Conservation (phyloP, 2,888 invertebrate genomes). For the Spisula solida region DNA sequence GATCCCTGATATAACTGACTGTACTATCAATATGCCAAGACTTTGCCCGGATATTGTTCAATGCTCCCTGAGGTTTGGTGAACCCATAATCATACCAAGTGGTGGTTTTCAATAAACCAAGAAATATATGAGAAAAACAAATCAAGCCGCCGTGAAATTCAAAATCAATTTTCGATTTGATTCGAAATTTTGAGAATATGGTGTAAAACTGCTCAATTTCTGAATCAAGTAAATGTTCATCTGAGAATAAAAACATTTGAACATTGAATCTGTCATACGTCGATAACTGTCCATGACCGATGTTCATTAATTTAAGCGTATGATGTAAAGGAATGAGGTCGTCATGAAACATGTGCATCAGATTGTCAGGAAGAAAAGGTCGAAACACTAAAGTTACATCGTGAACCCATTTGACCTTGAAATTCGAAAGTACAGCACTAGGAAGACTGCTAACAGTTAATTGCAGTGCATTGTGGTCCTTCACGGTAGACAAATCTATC, state of each 20-base stretch:
- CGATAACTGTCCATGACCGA: slow-evolving; percentile 26
- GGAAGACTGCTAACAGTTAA: slow-evolving; percentile 85
- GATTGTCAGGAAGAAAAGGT: slow-evolving; percentile 89
- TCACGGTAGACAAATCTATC: slow-evolving; percentile 87
- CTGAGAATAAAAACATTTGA: slow-evolving; percentile 85
- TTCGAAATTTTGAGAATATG: slow-evolving; percentile 81
- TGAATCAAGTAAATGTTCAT: slow-evolving; percentile 75
- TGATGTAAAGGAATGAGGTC: slow-evolving; percentile 88
- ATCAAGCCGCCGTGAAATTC: slow-evolving; percentile 69
- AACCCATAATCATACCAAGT: slow-evolving; percentile 89
- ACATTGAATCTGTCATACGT: slow-evolving; percentile 63
- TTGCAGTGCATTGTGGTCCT: slow-evolving; percentile 86
- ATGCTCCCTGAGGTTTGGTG: slow-evolving; percentile 87
- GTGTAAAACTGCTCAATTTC: slow-evolving; percentile 85
- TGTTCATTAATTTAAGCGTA: slow-evolving; percentile 82
- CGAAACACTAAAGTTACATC: slow-evolving; percentile 84
- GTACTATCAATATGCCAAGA: slow-evolving; percentile 71
- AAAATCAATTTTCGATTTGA: slow-evolving; percentile 76
- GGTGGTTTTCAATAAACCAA: slow-evolving; percentile 87
- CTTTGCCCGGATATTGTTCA: slow-evolving; percentile 74
- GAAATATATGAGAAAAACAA: slow-evolving; percentile 87
- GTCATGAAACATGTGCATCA: slow-evolving; percentile 89
- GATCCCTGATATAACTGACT: slow-evolving; percentile 65
- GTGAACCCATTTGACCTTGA: slow-evolving; percentile 74
- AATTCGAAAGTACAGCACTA: slow-evolving; percentile 67